phyloP scores from a whole-genome alignment of 2,113 vertebrate species.

The Brachirus orientalis region DNA sequence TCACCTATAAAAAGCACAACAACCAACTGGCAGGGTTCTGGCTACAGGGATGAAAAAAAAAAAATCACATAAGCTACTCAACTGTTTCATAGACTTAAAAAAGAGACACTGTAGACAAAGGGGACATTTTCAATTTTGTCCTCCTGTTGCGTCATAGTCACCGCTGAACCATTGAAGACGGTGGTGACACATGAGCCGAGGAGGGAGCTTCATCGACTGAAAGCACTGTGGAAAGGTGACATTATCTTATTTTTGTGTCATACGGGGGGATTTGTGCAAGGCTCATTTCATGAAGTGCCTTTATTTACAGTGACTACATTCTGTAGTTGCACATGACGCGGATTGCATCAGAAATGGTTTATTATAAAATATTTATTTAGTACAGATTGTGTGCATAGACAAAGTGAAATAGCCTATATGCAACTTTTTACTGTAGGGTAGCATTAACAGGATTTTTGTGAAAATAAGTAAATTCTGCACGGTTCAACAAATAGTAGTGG shows the following conservation, averaged over 20 bases:
- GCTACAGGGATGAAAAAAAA: slow-evolving; percentile 27
- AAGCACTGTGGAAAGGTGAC: slow-evolving; percentile 41
- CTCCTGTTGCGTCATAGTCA: slow-evolving; percentile 49
- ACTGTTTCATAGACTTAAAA: slow-evolving; percentile 32
- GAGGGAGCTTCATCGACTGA: slow-evolving; percentile 21
- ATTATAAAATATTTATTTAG: no score
- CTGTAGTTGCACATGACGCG: not conserved
- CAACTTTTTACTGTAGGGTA: no score
- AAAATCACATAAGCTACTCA: slow-evolving; percentile 35
- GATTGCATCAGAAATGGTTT: not conserved
- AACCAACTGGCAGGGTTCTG: slow-evolving; percentile 63
- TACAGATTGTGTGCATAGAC: no score
- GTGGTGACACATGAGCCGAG: slow-evolving; percentile 21
- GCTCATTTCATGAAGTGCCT: slow-evolving; percentile 2
- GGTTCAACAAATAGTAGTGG: no score
- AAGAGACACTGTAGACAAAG: slow-evolving; percentile 22
- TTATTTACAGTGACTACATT: slow-evolving; percentile 15
- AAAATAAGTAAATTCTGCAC: no score
- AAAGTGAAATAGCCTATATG: no score
- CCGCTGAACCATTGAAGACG: slow-evolving; percentile 34
- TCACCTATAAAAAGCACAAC: slow-evolving; percentile 72
- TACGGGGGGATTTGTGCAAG: slow-evolving; percentile 6
- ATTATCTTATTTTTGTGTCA: slow-evolving; percentile 20
- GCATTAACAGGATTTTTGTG: no score
- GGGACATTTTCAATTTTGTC: slow-evolving; percentile 50